Conservation (phyloP, 2,888 invertebrate genomes). For the Panzeria rudis region DNA sequence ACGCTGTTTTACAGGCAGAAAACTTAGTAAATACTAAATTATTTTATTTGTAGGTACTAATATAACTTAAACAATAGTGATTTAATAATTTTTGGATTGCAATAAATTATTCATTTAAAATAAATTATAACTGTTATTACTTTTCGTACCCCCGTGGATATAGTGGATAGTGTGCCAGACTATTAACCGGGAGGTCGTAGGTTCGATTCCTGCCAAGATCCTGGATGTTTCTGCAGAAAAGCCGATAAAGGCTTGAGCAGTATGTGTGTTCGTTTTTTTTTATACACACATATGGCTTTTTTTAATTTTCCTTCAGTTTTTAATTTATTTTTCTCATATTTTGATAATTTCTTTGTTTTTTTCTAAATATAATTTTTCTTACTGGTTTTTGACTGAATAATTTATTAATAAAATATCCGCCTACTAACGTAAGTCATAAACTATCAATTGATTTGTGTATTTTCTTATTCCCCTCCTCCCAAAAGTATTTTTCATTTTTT, state of each 20-base stretch:
- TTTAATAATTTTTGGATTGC: background rate
- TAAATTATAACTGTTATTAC: too few relatives aligned
- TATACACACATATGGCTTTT: too few relatives aligned
- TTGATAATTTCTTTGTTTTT: background rate
- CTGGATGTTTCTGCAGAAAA: too few relatives aligned
- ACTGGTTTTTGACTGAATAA: background rate
- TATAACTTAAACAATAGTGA: background rate
- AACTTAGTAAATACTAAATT: background rate
- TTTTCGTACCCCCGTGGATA: too few relatives aligned
- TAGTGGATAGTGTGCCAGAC: too few relatives aligned
- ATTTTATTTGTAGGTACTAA: background rate
- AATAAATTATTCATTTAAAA: slow-evolving; percentile 12
- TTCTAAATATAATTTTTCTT: background rate
- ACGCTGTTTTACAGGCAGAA: background rate
- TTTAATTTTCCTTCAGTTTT: background rate
- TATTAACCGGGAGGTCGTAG: too few relatives aligned
- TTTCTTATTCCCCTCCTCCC: background rate
- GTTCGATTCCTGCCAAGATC: too few relatives aligned
- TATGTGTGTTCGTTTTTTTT: too few relatives aligned
- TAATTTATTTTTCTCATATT: background rate
- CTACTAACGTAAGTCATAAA: slow-evolving; percentile 36
- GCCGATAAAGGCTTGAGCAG: too few relatives aligned
- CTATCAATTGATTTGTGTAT: slow-evolving; percentile 38
- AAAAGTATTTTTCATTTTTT: background rate
- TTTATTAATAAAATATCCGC: slow-evolving; percentile 39